Evolutionary conservation across 2,113 vertebrate genomes (phyloP), one percentile per base, ranked within the genome.

Genomic region (Silurus meridionalis): DNA sequence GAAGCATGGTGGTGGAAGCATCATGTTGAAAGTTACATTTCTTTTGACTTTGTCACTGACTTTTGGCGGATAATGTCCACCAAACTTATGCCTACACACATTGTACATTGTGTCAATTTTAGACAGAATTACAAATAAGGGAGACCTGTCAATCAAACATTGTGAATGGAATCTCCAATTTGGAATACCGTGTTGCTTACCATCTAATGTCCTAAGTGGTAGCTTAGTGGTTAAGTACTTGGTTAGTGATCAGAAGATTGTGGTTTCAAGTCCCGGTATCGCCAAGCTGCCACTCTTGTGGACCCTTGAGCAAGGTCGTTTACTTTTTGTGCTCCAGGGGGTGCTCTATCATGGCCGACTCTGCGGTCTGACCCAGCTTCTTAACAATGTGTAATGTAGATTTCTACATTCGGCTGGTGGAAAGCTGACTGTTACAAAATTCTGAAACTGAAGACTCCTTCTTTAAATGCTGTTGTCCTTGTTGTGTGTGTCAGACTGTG

Each of bases 401-500:
- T 37, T 37, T 37, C 37, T 37, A 53, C 11, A 13, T 75, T 75
- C 5, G 46, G 5, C 17, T 52, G 21, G 71, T 23, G 48, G 50
- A 77, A 53, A 9, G 2, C 19, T 67, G 66, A 28, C 5, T 37
- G 25, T 37, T 28, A 69, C 10, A 69, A 37, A 37, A 1, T 3
- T 4, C 28, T 7, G 28, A 50, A 21, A 74, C 37, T 25, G 8
- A 46, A 74, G 71, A 50, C 46, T 74, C 71, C 71, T 53, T 52
- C 21, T 10, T 50, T 74, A 50, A 50, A 74, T 50, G 46, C 23
- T 23, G 10, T 11, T 10, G 3, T 52, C 9, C 48, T 21, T 75
- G 14, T 19, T 5, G 88, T 93, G 90, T 90, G 88, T 93, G 88
- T 25, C 91, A 99, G 98, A 89, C 92, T 98, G 88, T 96, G 96